phyloP scores from a whole-genome alignment of 2,888 invertebrate species.

The Dromius quadrimaculatus region DNA sequence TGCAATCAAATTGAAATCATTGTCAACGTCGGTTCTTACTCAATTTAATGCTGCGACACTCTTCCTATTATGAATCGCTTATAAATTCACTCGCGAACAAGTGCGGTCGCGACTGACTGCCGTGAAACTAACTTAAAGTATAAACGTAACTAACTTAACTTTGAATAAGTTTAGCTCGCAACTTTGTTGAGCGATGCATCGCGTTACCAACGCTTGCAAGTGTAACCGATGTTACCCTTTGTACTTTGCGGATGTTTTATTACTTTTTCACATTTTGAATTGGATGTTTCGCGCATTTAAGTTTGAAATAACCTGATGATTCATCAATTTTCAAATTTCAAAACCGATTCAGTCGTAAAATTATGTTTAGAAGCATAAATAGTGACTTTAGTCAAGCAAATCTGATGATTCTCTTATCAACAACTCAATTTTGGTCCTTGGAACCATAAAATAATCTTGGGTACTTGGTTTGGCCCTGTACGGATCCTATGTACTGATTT shows the following conservation, averaged over 20 bases:
- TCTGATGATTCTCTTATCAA: too few relatives aligned
- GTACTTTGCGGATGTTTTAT: constrained; percentile 1
- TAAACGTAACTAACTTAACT: constrained; percentile 59
- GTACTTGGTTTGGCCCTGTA: too few relatives aligned
- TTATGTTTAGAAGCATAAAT: too few relatives aligned
- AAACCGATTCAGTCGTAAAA: too few relatives aligned
- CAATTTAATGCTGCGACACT: constrained; percentile 64
- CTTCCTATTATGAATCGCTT: constrained; percentile 66
- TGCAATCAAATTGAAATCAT: constrained; percentile 5
- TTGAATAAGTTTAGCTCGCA: constrained; percentile 20
- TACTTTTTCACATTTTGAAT: constrained; percentile 9
- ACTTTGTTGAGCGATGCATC: constrained; percentile 11
- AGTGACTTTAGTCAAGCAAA: too few relatives aligned
- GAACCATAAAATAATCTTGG: too few relatives aligned
- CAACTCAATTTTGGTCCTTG: too few relatives aligned
- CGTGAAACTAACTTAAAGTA: constrained; percentile 56
- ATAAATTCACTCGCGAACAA: constrained; percentile 64
- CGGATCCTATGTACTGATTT: too few relatives aligned
- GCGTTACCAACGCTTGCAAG: constrained; percentile 1
- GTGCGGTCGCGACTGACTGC: constrained; percentile 53
- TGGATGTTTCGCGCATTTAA: too few relatives aligned
- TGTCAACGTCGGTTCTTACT: constrained; percentile 61
- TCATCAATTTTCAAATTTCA: too few relatives aligned
- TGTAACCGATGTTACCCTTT: constrained; percentile 10
- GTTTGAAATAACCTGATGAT: too few relatives aligned